Percentiles rank a stretch among this genome's conserved stretches.
phyloP scores from a whole-genome alignment of 2,797 vertebrate species.

The Pipistrellus pipistrellus region DNA sequence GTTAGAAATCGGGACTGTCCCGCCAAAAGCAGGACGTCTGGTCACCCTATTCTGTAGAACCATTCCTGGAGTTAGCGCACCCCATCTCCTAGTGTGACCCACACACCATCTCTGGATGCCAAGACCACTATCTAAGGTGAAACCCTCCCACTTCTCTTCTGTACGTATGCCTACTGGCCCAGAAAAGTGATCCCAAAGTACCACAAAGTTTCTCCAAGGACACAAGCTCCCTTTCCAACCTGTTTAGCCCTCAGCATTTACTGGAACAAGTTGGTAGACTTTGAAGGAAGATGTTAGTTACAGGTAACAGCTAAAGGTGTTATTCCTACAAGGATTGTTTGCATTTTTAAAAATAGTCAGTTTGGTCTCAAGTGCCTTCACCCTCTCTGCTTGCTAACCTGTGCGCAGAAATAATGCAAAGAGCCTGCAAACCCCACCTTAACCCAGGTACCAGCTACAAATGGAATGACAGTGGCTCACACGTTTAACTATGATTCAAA shows the following conservation, averaged over 20 bases:
- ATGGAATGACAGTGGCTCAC: accelerated
- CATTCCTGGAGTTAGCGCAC: background rate
- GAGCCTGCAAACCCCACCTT: background rate
- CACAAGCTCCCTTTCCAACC: background rate
- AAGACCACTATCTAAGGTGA: background rate
- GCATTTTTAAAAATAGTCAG: constrained; percentile 58
- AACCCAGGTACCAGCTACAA: background rate
- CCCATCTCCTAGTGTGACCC: background rate
- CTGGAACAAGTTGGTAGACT: background rate
- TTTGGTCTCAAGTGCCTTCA: background rate
- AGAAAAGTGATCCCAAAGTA: background rate
- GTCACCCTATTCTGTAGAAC: background rate
- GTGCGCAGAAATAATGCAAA: background rate
- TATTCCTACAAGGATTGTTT: background rate
- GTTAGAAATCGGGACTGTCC: too few species aligned
- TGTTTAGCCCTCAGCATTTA: background rate
- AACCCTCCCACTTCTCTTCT: background rate
- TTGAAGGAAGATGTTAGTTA: background rate
- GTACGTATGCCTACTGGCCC: background rate
- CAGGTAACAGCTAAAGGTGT: background rate
- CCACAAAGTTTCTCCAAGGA: background rate
- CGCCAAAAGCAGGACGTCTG: too few species aligned
- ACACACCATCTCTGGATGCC: background rate
- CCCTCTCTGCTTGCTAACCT: background rate
- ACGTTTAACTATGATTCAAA: background rate